A percentile compares a stretch with the other conserved stretches of the same genome.
Conservation (phyloP, 2,113 vertebrate genomes). For the Sceloporus undulatus region DNA sequence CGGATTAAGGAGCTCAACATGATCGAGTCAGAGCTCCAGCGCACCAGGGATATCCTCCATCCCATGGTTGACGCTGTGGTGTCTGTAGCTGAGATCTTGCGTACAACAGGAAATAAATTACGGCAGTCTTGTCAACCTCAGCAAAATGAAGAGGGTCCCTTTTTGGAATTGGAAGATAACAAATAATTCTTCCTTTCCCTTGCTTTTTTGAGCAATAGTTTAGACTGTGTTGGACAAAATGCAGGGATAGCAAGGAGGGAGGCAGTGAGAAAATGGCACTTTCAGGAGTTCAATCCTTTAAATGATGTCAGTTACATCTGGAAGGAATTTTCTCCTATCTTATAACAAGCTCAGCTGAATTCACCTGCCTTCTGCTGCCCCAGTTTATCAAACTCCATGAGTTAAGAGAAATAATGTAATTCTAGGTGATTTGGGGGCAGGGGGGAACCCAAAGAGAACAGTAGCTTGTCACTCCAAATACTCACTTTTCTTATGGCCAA, state of each 20-base stretch:
- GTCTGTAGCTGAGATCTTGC: constrained; percentile 22
- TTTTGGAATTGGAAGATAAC: background rate
- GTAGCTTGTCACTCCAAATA: background rate
- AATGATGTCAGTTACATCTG: background rate
- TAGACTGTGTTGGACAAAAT: background rate
- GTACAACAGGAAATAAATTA: background rate
- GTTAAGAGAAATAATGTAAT: background rate
- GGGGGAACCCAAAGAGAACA: background rate
- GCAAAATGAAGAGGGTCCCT: background rate
- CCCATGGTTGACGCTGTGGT: constrained; percentile 33
- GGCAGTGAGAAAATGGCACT: background rate
- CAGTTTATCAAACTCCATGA: background rate
- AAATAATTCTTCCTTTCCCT: background rate
- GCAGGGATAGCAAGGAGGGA: background rate
- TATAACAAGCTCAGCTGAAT: background rate
- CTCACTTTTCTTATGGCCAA: background rate
- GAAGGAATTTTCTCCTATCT: background rate
- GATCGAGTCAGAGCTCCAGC: constrained; percentile 34
- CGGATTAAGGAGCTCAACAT: constrained; percentile 34
- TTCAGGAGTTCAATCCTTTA: background rate
- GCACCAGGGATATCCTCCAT: constrained; percentile 34
- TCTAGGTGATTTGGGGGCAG: background rate
- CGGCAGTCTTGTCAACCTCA: background rate
- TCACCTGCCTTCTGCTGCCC: background rate
- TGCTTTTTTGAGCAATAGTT: background rate